Conservation (phyloP, 2,113 vertebrate genomes). For the Bombycilla garrulus region DNA sequence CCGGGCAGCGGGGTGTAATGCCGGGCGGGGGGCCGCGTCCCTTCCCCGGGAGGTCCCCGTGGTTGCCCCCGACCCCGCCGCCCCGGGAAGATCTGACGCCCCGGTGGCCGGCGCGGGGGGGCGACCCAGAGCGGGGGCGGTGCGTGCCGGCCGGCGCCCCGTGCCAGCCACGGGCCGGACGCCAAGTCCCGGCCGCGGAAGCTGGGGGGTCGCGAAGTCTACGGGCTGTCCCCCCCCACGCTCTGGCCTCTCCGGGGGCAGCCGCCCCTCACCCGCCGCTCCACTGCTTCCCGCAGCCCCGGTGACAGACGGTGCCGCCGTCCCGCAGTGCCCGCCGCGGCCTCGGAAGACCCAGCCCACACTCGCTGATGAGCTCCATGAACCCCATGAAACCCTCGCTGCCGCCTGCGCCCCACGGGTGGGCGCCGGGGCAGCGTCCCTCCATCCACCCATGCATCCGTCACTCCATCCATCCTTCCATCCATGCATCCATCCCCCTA, state of each 20-base stretch:
- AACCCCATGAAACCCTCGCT: conserved; percentile 95
- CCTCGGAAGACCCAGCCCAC: conserved; percentile 60
- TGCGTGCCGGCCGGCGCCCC: background rate
- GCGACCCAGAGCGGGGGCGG: background rate
- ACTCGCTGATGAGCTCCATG: conserved; percentile 88
- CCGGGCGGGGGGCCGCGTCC: background rate
- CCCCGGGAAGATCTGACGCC: background rate
- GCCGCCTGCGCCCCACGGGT: conserved; percentile 89
- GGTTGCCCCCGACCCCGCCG: too few relatives aligned
- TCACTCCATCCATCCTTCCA: background rate
- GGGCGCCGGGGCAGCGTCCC: conserved; percentile 38
- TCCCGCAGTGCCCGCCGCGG: background rate
- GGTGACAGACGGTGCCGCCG: conserved; percentile 19
- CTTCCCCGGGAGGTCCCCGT: background rate
- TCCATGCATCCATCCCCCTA: background rate
- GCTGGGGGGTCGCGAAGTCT: background rate
- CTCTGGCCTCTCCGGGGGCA: background rate
- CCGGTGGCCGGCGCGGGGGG: background rate
- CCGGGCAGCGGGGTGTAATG: background rate
- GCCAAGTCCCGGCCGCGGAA: background rate
- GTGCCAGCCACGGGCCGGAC: background rate
- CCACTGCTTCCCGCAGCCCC: background rate
- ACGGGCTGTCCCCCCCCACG: background rate
- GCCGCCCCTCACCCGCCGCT: background rate
- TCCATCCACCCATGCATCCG: background rate